Base-by-base conservation (phyloP, 53 echinoderm and acorn worm species). In the Apostichopus leukothele region DNA sequence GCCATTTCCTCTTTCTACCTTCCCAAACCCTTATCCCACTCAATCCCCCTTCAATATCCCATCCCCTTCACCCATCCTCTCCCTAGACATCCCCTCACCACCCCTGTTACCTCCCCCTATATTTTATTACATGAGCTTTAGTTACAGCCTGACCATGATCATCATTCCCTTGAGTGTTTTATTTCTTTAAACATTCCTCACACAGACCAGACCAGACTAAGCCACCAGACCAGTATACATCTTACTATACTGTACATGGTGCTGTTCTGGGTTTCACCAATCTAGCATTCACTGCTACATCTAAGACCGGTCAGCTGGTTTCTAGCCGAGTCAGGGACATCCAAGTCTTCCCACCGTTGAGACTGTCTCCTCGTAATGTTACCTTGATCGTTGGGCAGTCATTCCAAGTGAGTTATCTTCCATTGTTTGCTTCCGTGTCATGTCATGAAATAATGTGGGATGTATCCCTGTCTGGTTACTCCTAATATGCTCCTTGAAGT, bases 271-370 rank as follows among this genome's bases (percentile, higher is more conserved):
- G 98, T 52, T 94, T 94, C 71, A 98, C 94, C 6, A 94, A 75
- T 11, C 92, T 98, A 3, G 91, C 94, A 26, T 96, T 98, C 76
- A 93, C 93, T 8, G 95, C 94, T 53, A 78, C 91, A 39, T 91
- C 95, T 9, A 98, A 95, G 92, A 93, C 90, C 57, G 98, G 94
- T 5, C 88, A 91, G 5, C 89, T 86, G 10, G 92, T 95, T 22
- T 93, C 95, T 25, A 98, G 98, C 84, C 92, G 90, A 88, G 88
- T 87, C 20, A 87, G 55, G 51, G 88, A 87, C 23, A 87, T 87
- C 52, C 90, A 98, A 94, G 98, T 98, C 68, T 98, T 98, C 86
- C 95, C 98, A 5, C 95, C 95, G 12, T 91, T 98, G 51, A 88
- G 89, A 50, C 78, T 97, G 21, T 74, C 89, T 21, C 94, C 98